Conservation (phyloP, 2,888 invertebrate genomes). For the Miltochrista miniata region DNA sequence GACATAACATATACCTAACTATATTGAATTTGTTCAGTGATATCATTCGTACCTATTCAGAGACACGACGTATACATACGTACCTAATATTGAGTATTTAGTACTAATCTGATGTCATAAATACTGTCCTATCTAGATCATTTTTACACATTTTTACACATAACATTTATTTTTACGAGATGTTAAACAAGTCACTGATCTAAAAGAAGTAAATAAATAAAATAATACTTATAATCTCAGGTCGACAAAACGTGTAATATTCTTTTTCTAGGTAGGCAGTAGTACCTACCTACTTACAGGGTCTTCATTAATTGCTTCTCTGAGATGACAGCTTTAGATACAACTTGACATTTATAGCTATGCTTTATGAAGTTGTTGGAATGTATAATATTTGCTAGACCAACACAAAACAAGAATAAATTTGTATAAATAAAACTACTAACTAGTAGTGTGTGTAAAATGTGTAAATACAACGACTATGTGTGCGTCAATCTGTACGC, state of each 20-base stretch:
- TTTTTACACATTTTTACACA: no score
- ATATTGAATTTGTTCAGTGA: background rate
- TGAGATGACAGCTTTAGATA: background rate
- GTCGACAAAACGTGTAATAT: no score
- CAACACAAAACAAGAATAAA: background rate
- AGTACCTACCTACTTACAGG: background rate
- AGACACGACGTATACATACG: background rate
- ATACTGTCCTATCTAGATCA: no score
- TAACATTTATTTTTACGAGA: background rate
- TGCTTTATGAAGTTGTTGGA: background rate
- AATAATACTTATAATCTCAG: no score
- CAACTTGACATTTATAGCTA: background rate
- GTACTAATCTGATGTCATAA: background rate
- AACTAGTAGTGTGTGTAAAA: background rate
- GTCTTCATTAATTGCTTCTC: background rate
- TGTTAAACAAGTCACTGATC: no score
- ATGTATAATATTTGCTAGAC: background rate
- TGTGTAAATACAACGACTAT: no score
- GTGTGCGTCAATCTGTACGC: no score
- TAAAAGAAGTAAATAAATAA: no score
- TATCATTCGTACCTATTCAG: background rate
- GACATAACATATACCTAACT: background rate
- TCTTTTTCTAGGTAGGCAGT: background rate
- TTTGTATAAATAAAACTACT: background rate
- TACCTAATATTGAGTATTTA: background rate